These are phyloP conservation scores for Hipparchia sbordonii DNA, from an alignment of 2,888 invertebrate species.

Conservation along the genomic window DNA sequence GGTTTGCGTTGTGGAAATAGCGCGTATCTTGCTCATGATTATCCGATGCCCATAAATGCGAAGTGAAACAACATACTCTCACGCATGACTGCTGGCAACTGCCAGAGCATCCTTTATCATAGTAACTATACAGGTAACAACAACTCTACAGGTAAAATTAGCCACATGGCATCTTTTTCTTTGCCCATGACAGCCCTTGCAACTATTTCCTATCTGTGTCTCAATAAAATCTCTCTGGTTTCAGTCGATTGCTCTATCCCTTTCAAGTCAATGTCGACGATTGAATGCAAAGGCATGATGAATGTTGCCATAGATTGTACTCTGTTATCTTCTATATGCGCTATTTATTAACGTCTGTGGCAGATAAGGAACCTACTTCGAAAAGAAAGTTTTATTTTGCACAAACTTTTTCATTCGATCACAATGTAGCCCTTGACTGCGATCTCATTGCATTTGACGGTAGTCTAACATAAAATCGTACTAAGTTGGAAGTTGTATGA, in stretches of 20 bases:
- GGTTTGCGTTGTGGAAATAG: too few relatives aligned
- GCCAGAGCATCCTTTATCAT: too few relatives aligned
- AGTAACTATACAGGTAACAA: neutral
- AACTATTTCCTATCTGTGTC: neutral
- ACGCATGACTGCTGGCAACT: too few relatives aligned
- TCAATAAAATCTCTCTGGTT: neutral
- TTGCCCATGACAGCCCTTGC: neutral
- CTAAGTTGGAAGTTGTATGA: too few relatives aligned
- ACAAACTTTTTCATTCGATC: neutral
- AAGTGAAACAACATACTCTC: too few relatives aligned
- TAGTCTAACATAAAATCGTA: too few relatives aligned
- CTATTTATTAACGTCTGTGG: constrained; percentile 50
- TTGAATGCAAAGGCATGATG: constrained; percentile 59
- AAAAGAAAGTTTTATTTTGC: constrained; percentile 24
- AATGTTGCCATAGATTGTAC: constrained; percentile 54
- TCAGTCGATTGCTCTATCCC: constrained; percentile 50
- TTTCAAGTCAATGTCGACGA: constrained; percentile 52
- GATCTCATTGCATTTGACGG: neutral
- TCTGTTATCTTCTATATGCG: constrained; percentile 53
- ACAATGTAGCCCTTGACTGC: neutral
- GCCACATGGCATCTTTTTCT: too few relatives aligned
- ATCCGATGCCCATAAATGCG: too few relatives aligned
- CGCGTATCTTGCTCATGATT: too few relatives aligned
- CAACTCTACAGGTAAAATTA: neutral
- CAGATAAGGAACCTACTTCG: constrained; percentile 25